Percentiles rank a stretch among this genome's conserved stretches.
Evolutionary conservation across 2,113 vertebrate species (phyloP).

Genomic region (Chlamydotis undulata): DNA sequence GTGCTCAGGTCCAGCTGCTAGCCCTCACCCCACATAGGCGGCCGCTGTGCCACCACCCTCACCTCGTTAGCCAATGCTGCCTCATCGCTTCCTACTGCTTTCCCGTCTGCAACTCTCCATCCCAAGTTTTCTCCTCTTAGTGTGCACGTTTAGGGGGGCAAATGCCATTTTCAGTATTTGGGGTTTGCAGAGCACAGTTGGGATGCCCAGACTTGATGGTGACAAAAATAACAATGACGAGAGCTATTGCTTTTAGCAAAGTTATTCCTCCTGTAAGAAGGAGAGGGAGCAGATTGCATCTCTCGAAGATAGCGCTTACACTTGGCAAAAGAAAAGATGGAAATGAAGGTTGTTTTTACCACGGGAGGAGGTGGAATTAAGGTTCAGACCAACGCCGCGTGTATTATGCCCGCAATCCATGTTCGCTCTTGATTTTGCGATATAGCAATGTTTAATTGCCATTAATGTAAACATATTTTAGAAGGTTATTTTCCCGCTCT

Average conservation of each 20-base stretch:
- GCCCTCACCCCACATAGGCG: not conserved
- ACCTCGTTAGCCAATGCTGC: not conserved
- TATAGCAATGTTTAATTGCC: slow-evolving; percentile 41
- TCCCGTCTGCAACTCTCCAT: not conserved
- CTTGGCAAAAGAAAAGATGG: not conserved
- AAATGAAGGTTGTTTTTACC: not conserved
- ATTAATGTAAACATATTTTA: slow-evolving; percentile 55
- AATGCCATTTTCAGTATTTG: no score
- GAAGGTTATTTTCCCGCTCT: slow-evolving; percentile 48
- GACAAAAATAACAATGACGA: fast-evolving
- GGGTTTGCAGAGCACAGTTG: not conserved
- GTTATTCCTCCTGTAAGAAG: not conserved
- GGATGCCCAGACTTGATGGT: not conserved
- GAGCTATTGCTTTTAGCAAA: not conserved
- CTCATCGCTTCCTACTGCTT: not conserved
- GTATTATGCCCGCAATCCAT: not conserved
- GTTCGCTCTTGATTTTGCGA: not conserved
- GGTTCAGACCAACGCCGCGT: not conserved
- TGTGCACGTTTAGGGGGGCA: fast-evolving
- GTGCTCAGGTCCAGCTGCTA: not conserved
- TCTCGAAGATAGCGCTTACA: not conserved
- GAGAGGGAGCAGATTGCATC: not conserved
- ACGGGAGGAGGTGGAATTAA: not conserved
- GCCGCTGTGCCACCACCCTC: not conserved
- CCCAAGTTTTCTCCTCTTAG: not conserved